Base-by-base conservation (phyloP, 2,113 vertebrate species). In the Centropus unirufus region DNA sequence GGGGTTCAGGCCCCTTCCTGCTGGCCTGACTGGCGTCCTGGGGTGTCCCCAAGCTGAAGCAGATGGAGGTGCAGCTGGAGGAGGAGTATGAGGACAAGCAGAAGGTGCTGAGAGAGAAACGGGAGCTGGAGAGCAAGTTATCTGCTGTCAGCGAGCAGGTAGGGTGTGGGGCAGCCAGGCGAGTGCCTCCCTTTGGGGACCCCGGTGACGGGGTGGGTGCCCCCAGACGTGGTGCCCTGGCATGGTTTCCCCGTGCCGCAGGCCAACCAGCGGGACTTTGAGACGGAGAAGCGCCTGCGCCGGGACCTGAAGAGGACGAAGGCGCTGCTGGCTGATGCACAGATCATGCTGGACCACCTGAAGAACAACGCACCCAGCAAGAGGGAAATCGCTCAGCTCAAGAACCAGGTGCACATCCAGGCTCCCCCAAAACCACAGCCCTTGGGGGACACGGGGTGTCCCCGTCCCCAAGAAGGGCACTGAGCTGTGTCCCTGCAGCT, bases 301-400 rank as follows among this genome's bases (percentile, higher is more conserved):
- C 99, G 99, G 80, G 99, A 99, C 93, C 98, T 99, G 96, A 99
- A 99, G 96, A 98, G 99, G 93, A 99, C 99, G 7, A 99, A 99
- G 90, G 99, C 99, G 2, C 98, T 99, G 91, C 95, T 99, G 89
- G 99, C 98, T 0, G 99, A 99, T 1, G 99, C 99, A 1, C 99
- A 99, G 97, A 99, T 99, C 97, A 99, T 99, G 99, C 97, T 99
- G 97, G 99, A 99, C 95, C 99, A 99, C 98, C 98, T 99, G 78
- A 99, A 99, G 97, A 99, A 99, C 98, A 99, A 99, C 0, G 99
- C 99, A 0, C 99, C 99, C 85, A 99, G 99, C 98, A 99, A 99
- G 97, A 98, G 99, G 95, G 99, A 99, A 97, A 99, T 99, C 1
- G 98, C 99, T 6, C 99, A 99, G 97, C 98, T 99, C 69, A 99